Evolutionary conservation across 2,797 vertebrate genomes (phyloP).

Genomic region (Dicrostonyx torquatus): DNA sequence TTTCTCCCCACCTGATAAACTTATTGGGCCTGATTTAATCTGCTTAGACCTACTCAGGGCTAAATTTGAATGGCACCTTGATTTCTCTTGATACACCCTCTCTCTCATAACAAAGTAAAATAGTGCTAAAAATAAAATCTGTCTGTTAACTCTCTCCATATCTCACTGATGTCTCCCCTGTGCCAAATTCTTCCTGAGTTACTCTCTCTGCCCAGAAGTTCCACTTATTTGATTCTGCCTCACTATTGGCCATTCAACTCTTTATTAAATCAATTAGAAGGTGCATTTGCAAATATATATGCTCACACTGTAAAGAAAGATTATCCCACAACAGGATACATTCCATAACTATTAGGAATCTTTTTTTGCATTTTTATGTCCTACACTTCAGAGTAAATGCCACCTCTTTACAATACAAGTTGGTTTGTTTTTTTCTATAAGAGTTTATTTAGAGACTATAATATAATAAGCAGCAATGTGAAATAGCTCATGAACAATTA

Average conservation of each 20-base stretch:
- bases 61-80: background rate
- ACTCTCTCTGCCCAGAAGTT: background rate
- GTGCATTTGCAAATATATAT: background rate
- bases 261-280: background rate
- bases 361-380: background rate
- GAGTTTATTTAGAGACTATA: constrained; percentile 56
- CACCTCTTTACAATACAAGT: background rate
- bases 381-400: background rate
- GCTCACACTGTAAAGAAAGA: background rate
- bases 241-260: background rate
- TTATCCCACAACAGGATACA: background rate
- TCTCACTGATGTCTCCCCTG: background rate
- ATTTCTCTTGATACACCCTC: background rate
- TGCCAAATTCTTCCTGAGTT: background rate
- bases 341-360: background rate
- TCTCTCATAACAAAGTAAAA: background rate
- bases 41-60: background rate
- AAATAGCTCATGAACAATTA: constrained; percentile 70
- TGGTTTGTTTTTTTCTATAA: background rate
- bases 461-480: background rate
- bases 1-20: background rate
- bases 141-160: background rate
- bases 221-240: background rate
- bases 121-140: background rate
- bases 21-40: background rate